phyloP scores from a whole-genome alignment of 1,140 invertebrate species.

The Drosophila pseudoananassae region DNA sequence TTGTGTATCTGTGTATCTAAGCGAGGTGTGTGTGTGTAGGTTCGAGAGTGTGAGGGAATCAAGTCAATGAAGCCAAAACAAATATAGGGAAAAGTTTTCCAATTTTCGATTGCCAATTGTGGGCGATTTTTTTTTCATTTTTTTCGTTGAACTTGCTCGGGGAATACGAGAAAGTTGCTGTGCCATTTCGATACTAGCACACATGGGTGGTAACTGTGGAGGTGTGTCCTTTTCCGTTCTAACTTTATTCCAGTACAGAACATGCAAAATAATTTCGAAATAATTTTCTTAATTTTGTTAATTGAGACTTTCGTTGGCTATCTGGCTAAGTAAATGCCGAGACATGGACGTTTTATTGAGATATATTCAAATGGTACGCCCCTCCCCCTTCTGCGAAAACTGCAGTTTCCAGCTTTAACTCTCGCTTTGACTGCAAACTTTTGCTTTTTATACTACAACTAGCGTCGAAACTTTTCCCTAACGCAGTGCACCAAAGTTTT shows the following conservation, averaged over 20 bases:
- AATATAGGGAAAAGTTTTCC: conserved; percentile 82
- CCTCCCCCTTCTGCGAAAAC: background rate
- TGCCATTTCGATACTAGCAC: conserved; percentile 61
- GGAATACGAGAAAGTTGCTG: conserved; percentile 71
- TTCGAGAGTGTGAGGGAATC: conserved; percentile 32
- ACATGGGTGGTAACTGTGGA: background rate
- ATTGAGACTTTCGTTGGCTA: conserved; percentile 3
- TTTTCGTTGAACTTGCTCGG: conserved; percentile 66
- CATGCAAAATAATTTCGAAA: conserved; percentile 40
- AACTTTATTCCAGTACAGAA: background rate
- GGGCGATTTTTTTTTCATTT: conserved; percentile 53
- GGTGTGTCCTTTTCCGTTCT: conserved; percentile 8
- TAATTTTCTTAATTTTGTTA: conserved; percentile 36
- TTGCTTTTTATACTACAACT: conserved; percentile 75
- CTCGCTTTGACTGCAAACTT: conserved; percentile 77
- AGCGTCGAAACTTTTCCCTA: conserved; percentile 58
- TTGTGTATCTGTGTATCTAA: conserved; percentile 39
- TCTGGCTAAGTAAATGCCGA: conserved; percentile 42
- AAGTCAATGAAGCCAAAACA: conserved; percentile 82
- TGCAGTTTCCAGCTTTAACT: conserved; percentile 57
- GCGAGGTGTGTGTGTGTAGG: conserved; percentile 12
- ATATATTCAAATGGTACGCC: conserved; percentile 26
- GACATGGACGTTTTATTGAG: conserved; percentile 30
- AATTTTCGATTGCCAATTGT: conserved; percentile 83
- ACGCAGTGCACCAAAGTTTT: conserved; percentile 73